These are phyloP conservation scores for Atherinosoma microstoma DNA, from an alignment of 2,797 vertebrate genomes.

Conservation along the genomic window DNA sequence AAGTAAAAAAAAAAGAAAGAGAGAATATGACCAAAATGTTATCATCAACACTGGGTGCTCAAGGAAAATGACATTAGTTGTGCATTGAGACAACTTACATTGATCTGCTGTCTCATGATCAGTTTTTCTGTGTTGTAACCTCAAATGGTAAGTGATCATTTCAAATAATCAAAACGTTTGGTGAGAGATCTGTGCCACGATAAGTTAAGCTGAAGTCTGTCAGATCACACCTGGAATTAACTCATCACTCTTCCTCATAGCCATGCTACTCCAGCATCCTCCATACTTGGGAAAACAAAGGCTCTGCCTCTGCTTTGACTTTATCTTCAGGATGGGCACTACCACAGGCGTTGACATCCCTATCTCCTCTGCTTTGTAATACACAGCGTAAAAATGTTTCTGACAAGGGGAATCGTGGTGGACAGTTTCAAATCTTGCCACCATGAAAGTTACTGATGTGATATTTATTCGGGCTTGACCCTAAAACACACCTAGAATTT, in stretches of 20 bases:
- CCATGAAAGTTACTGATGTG: slow-evolving; percentile 29
- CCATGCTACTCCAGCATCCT: slow-evolving; percentile 8
- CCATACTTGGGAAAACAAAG: slow-evolving; percentile 65
- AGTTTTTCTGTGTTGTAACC: not conserved
- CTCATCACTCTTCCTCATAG: slow-evolving; percentile 60
- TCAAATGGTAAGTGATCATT: slow-evolving; percentile 4
- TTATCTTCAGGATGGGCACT: slow-evolving; percentile 81
- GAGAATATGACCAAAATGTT: not conserved
- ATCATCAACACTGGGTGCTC: not conserved
- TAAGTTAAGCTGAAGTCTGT: slow-evolving; percentile 45
- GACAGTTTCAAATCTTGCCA: slow-evolving; percentile 43
- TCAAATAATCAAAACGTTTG: slow-evolving; percentile 21
- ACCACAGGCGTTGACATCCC: slow-evolving; percentile 70
- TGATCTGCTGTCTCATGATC: slow-evolving; percentile 6
- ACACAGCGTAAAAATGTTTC: slow-evolving; percentile 68
- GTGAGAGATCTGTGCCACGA: slow-evolving; percentile 7
- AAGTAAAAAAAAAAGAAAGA: not conserved
- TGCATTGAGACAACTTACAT: not conserved
- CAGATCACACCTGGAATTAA: slow-evolving; percentile 70
- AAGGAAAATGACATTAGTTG: not conserved
- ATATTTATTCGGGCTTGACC: slow-evolving; percentile 33
- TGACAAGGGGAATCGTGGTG: slow-evolving; percentile 61
- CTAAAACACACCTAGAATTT: slow-evolving; percentile 8
- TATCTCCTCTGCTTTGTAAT: slow-evolving; percentile 45
- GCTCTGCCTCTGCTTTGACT: slow-evolving; percentile 40